Base-by-base conservation (phyloP, 2,797 vertebrate genomes). In the Micropoecilia bifurca region DNA sequence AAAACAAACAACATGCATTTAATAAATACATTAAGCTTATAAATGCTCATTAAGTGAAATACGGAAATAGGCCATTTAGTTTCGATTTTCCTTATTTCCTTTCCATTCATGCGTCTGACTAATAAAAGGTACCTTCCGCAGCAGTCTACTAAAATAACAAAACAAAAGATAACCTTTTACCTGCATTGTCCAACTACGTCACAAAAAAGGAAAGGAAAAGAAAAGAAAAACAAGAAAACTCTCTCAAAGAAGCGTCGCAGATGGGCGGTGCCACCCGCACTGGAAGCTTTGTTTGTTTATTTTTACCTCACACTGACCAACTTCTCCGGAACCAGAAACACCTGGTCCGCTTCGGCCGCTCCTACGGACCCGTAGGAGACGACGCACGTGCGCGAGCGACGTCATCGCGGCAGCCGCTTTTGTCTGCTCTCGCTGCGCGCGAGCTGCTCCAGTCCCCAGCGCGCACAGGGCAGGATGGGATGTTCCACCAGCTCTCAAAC, bases 401-500 rank as follows among this genome's bases (percentile, higher is more conserved):
- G 87, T 90, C 89, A 91, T 75, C 86, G 43, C 59, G 1, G 78
- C 85, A 76, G 63, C 73, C 0, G 85, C 59, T 71, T 71, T 71
- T 74, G 68, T 72, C 68, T 63, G 80, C 78, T 48, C 25, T 82
- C 80, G 16, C 14, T 18, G 1, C 72, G 77, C 61, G 46, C 59
- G 63, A 83, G 75, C 74, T 55, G 73, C 30, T 61, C 79, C 80
- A 92, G 79, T 84, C 82, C 80, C 88, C 85, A 81, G 75, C 89
- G 91, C 43, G 88, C 86, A 83, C 77, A 41, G 84, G 86, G 74
- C 93, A 95, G 92, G 87, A 96, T 96, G 96, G 96, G 96, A 90
- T 96, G 96, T 93, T 94, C 94, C 77, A 93, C 93, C 46, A 96
- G 96, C 83, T 92, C 94, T 41, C 93, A 95, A 79, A 96, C 95